These are phyloP conservation scores for Prionchulus punctatus DNA, from an alignment of 2,888 invertebrate species.

Conservation along the genomic window DNA sequence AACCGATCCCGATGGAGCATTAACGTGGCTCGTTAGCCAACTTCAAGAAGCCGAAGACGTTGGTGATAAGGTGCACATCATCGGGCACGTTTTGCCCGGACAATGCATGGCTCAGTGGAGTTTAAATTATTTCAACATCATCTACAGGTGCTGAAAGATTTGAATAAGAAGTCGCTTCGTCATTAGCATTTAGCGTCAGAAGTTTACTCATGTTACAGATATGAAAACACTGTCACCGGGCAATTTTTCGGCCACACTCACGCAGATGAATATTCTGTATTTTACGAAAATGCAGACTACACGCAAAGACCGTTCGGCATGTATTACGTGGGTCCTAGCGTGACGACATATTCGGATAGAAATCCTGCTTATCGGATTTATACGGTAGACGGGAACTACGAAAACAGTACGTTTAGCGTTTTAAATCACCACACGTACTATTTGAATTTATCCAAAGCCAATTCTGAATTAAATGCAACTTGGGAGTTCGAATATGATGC, in stretches of 20 bases:
- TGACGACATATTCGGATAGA: conserved; percentile 47
- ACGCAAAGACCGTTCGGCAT: conserved; percentile 44
- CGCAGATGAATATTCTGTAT: conserved; percentile 78
- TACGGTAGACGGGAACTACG: conserved; percentile 67
- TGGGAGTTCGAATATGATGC: conserved; percentile 71
- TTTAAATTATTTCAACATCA: conserved; percentile 48
- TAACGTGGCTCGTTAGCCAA: conserved; percentile 58
- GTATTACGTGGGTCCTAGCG: conserved; percentile 66
- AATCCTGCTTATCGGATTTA: conserved; percentile 80
- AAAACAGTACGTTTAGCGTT: conserved; percentile 43
- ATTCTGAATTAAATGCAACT: conserved; percentile 38
- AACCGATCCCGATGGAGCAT: conserved; percentile 56
- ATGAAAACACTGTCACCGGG: conserved; percentile 53
- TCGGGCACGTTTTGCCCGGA: conserved; percentile 66
- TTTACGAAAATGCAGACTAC: conserved; percentile 42
- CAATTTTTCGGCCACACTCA: conserved; percentile 83
- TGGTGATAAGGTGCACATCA: conserved; percentile 60
- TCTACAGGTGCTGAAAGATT: too few species aligned
- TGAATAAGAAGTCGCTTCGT: too few species aligned
- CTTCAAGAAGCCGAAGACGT: conserved; percentile 53
- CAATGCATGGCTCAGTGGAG: conserved; percentile 61
- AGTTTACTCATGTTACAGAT: too few species aligned
- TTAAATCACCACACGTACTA: conserved; percentile 90
- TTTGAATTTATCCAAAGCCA: conserved; percentile 82
- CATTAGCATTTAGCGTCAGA: too few species aligned